Percentiles rank a stretch among this genome's conserved stretches.
These are phyloP conservation scores for Caenorhabditis briggsae DNA, from an alignment of 1,140 invertebrate genomes.

Conservation along the genomic window DNA sequence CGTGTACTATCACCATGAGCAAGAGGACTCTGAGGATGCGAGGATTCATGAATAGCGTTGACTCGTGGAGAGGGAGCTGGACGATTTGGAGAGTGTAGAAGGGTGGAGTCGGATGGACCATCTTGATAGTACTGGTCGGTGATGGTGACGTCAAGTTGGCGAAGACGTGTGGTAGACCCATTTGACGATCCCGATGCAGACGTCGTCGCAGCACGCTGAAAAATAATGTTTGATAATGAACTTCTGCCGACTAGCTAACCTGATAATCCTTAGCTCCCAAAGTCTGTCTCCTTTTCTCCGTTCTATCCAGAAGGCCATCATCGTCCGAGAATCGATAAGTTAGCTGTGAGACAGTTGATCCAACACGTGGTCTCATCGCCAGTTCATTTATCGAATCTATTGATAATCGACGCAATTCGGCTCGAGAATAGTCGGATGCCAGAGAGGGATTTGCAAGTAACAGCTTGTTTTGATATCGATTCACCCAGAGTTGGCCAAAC, in stretches of 20 bases:
- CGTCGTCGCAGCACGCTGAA: conserved; percentile 16
- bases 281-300: conserved; percentile 10
- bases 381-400: conserved; percentile 13
- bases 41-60: not conserved
- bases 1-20: not conserved
- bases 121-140: conserved; percentile 26
- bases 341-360: conserved; percentile 2
- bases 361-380: conserved; percentile 12
- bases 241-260: not conserved
- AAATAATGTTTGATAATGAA: not conserved
- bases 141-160: conserved; percentile 22
- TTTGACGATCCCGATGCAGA: conserved; percentile 6
- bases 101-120: not conserved
- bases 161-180: not conserved
- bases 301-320: not conserved
- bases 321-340: conserved; percentile 6
- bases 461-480: not conserved
- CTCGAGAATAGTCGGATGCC: not conserved
- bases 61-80: not conserved
- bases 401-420: conserved; percentile 1
- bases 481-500: conserved; percentile 11
- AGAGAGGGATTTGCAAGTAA: not conserved
- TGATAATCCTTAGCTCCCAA: conserved; percentile 20
- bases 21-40: conserved; percentile 17
- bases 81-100: conserved; percentile 11